phyloP scores from a whole-genome alignment of 2,888 invertebrate species.

The Hydroisotoma schaefferi region DNA sequence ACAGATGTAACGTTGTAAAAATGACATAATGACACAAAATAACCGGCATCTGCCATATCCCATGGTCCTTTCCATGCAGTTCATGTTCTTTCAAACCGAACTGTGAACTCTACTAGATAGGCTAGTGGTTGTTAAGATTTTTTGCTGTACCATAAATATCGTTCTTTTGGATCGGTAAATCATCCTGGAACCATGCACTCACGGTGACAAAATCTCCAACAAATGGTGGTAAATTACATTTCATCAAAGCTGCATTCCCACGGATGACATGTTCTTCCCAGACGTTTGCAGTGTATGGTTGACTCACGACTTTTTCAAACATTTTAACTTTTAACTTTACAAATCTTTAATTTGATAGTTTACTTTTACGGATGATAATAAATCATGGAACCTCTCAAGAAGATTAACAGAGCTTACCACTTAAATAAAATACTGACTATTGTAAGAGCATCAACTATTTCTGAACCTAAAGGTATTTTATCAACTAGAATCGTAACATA shows the following conservation, averaged over 20 bases:
- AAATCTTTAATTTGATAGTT: too few species aligned
- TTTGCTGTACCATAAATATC: slow-evolving; percentile 44
- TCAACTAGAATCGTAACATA: too few species aligned
- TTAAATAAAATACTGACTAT: too few species aligned
- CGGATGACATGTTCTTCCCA: slow-evolving; percentile 88
- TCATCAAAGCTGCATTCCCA: slow-evolving; percentile 85
- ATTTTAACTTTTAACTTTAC: too few species aligned
- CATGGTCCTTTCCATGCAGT: background rate
- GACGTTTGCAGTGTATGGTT: slow-evolving; percentile 82
- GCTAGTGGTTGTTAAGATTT: too few species aligned
- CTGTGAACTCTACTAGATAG: too few species aligned
- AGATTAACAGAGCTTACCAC: too few species aligned
- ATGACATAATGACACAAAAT: background rate
- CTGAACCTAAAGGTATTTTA: too few species aligned
- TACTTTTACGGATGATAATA: too few species aligned
- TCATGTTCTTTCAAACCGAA: background rate
- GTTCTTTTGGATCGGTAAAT: slow-evolving; percentile 53
- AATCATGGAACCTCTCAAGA: too few species aligned
- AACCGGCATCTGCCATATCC: slow-evolving; percentile 1
- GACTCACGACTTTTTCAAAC: slow-evolving; percentile 83
- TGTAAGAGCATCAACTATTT: too few species aligned
- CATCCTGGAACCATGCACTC: slow-evolving; percentile 75
- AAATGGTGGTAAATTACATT: slow-evolving; percentile 91
- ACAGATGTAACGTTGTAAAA: background rate
- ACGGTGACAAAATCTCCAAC: slow-evolving; percentile 85